Percentiles rank a stretch among this genome's conserved stretches.
These are phyloP conservation scores for Passer domesticus DNA, from an alignment of 2,113 vertebrate species.

Conservation along the genomic window DNA sequence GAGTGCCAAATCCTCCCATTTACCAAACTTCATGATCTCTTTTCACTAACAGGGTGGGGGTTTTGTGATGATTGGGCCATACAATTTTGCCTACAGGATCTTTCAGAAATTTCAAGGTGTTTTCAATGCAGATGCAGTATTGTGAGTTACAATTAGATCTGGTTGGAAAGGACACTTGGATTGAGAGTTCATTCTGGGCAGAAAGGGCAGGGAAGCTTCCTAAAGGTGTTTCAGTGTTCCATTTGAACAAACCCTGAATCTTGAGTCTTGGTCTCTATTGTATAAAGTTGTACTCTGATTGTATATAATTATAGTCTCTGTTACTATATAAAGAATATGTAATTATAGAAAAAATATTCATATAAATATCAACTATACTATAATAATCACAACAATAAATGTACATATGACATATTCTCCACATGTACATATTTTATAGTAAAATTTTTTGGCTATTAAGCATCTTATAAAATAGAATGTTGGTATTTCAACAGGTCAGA, in stretches of 20 bases:
- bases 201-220: neutral
- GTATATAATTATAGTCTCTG: neutral
- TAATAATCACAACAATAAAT: neutral
- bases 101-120: neutral
- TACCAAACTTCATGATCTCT: neutral
- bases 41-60: no score
- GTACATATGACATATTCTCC: neutral
- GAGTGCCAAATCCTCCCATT: neutral
- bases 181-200: neutral
- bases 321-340: neutral
- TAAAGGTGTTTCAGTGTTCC: neutral
- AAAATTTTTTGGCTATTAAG: neutral
- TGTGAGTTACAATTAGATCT: neutral
- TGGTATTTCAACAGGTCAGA: neutral
- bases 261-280: neutral
- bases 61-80: neutral
- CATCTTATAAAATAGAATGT: neutral
- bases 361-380: neutral
- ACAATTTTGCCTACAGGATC: neutral
- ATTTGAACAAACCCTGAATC: neutral
- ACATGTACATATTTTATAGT: rapidly evolving
- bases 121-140: neutral
- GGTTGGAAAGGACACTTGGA: neutral
- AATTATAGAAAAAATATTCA: neutral
- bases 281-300: neutral